Base-by-base conservation (phyloP, 1,140 invertebrate genomes). In the Apis cerana region DNA sequence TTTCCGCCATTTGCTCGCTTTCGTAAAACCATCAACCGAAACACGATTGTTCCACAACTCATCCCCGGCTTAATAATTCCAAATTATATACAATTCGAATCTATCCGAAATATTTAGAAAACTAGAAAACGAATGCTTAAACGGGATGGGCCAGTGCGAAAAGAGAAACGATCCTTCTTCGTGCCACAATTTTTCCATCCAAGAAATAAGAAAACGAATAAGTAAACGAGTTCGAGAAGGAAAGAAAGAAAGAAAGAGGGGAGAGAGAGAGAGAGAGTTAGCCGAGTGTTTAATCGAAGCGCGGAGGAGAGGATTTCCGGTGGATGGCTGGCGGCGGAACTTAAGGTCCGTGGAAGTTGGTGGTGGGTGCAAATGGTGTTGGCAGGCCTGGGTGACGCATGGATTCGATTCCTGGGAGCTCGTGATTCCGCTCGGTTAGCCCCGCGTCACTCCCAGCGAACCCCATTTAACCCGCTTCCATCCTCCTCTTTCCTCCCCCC, bases 351-450 rank as follows among this genome's bases (percentile, higher is more conserved):
- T 86, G 86, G 74, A 89, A 91, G 87, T 92, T 90, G 91, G 88
- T 88, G 91, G 88, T 88, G 90, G 90, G 85, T 92, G 91, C 91
- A 93, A 93, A 93, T 94, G 93, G 93, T 94, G 93, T 94, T 94
- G 93, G 93, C 93, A 94, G 93, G 88, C 91, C 83, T 80, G 93
- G 92, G 93, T 94, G 93, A 94, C 92, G 92, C 93, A 94, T 94
- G 93, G 93, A 93, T 94, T 94, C 93, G 93, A 94, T 94, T 94
- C 91, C 93, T 93, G 91, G 92, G 91, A 93, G 93, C 93, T 94
- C 93, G 93, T 94, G 93, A 94, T 94, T 94, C 93, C 93, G 92
- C 92, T 93, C 92, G 93, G 93, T 94, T 94, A 94, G 93, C 91
- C 91, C 89, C 92, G 91, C 93, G 93, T 94, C 93, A 93, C 93